phyloP scores from a whole-genome alignment of 2,797 vertebrate genomes.

The Acanthurus tractus region DNA sequence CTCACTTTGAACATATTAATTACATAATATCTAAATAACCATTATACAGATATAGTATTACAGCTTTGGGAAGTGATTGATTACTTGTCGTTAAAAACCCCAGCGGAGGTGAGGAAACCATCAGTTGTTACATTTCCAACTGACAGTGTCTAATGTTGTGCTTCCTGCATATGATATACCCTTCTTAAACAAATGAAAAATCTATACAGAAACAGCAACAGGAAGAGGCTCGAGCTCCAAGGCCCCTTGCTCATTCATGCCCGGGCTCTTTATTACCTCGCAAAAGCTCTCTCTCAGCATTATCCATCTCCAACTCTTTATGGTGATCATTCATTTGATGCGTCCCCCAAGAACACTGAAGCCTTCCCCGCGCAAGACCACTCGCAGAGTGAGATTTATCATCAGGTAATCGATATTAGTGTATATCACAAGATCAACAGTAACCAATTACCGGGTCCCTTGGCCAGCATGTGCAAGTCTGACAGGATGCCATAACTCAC shows the following conservation, averaged over 20 bases:
- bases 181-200: conserved; percentile 78
- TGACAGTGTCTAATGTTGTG: conserved; percentile 43
- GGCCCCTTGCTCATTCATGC: conserved; percentile 48
- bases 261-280: conserved; percentile 61
- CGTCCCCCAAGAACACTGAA: conserved; percentile 70
- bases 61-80: conserved; percentile 28
- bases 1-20: conserved; percentile 4
- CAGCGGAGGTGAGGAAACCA: conserved; percentile 33
- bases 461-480: conserved; percentile 25
- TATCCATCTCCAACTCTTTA: conserved; percentile 59
- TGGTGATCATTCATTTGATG: conserved; percentile 68
- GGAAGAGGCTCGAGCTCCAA: conserved; percentile 52
- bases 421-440: conserved; percentile 70
- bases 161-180: conserved; percentile 64
- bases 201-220: conserved; percentile 79
- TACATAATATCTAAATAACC: conserved; percentile 17
- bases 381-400: conserved; percentile 73
- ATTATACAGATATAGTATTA: conserved; percentile 1
- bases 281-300: conserved; percentile 62
- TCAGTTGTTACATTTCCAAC: conserved; percentile 34
- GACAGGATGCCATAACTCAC: conserved; percentile 52
- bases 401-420: conserved; percentile 74
- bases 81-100: conserved; percentile 36
- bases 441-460: conserved; percentile 64
- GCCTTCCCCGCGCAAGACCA: conserved; percentile 48